phyloP scores from a whole-genome alignment of 1,140 invertebrate species.

The Drosophila kohkoa region DNA sequence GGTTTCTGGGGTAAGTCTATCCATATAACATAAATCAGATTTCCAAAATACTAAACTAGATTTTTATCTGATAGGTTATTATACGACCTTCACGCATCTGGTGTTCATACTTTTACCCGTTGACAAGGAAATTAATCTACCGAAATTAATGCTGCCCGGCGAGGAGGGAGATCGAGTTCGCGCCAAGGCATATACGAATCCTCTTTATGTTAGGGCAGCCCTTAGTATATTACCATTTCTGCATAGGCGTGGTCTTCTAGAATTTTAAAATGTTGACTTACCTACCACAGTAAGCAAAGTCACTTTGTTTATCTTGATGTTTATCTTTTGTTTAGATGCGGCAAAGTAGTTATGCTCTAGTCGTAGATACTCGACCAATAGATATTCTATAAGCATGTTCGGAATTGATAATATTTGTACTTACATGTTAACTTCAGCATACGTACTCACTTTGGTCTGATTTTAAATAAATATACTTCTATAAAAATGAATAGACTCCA shows the following conservation, averaged over 20 bases:
- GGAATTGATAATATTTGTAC: constrained; percentile 3
- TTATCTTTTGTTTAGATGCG: constrained; percentile 69
- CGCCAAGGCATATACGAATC: constrained; percentile 74
- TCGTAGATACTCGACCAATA: neutral
- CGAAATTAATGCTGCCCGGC: constrained; percentile 62
- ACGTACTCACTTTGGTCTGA: neutral
- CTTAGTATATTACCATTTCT: constrained; percentile 78
- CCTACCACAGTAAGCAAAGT: constrained; percentile 9
- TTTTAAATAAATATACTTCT: constrained; percentile 10
- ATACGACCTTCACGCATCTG: constrained; percentile 76
- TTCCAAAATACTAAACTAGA: neutral
- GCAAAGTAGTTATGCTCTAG: constrained; percentile 27
- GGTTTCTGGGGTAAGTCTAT: constrained; percentile 73
- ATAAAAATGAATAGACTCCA: neutral
- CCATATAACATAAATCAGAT: constrained; percentile 1
- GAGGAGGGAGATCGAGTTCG: constrained; percentile 77
- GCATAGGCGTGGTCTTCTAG: constrained; percentile 67
- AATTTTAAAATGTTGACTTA: constrained; percentile 47
- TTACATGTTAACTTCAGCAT: neutral
- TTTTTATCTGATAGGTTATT: constrained; percentile 54
- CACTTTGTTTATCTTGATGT: constrained; percentile 52
- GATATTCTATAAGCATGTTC: constrained; percentile 3
- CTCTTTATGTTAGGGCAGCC: constrained; percentile 66
- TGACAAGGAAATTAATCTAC: constrained; percentile 70
- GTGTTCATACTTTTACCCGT: constrained; percentile 72